Evolutionary conservation across 2,797 vertebrate genomes (phyloP).

Genomic region (Chloroceryle inda): DNA sequence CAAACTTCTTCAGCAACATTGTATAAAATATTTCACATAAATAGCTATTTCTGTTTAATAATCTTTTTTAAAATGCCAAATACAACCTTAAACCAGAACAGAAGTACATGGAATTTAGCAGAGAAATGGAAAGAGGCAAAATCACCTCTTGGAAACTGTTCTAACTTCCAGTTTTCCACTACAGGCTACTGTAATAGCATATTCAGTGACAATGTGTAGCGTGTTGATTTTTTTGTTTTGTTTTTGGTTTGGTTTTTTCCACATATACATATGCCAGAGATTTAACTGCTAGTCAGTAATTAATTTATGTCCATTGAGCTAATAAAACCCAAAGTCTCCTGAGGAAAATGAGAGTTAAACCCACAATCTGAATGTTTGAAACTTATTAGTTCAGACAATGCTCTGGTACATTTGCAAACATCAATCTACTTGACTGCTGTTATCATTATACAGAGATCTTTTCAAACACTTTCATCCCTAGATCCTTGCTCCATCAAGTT

Average conservation of each 20-base stretch:
- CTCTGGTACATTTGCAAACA: not conserved
- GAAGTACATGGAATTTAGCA: not conserved
- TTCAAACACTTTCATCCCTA: slow-evolving; percentile 7
- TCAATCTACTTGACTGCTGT: not conserved
- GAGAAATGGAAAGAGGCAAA: not conserved
- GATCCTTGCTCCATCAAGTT: slow-evolving; percentile 14
- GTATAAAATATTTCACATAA: not conserved
- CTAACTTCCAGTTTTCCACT: not conserved
- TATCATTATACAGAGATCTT: not conserved
- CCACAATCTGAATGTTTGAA: not conserved
- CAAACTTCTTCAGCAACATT: not conserved
- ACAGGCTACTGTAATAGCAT: not conserved
- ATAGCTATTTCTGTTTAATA: not conserved
- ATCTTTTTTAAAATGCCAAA: not conserved
- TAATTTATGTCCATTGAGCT: not conserved
- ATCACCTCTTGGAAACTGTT: not conserved
- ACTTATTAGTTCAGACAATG: not conserved
- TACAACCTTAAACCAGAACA: not conserved
- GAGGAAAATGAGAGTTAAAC: not conserved
- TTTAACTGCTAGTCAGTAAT: not conserved
- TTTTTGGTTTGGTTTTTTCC: not conserved
- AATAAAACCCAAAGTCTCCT: not conserved
- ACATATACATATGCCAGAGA: not conserved
- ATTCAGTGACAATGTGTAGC: not conserved
- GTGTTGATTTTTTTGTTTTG: not conserved